Conservation (phyloP, 2,888 invertebrate genomes). For the Lamellibrachia columna region DNA sequence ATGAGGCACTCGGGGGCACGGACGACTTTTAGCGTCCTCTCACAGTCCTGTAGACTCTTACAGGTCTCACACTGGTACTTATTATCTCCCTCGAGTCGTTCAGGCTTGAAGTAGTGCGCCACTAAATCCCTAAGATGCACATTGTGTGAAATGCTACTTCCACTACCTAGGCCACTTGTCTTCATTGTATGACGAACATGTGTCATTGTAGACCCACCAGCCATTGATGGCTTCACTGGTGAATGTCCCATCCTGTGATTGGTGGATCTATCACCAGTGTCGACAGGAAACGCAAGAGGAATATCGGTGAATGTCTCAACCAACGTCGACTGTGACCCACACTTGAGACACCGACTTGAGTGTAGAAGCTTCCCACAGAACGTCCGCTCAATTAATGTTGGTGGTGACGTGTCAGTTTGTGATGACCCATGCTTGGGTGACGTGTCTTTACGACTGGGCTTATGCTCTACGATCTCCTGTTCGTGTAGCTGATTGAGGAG, state of each 20-base stretch:
- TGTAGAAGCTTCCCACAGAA: conserved; percentile 83
- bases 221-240: not conserved
- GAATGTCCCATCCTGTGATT: not conserved
- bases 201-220: not conserved
- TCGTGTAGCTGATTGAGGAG: conserved; percentile 80
- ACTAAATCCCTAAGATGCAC: conserved; percentile 70
- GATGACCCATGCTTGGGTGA: conserved; percentile 19
- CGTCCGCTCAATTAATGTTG: conserved; percentile 71
- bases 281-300: conserved; percentile 63
- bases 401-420: conserved; percentile 13
- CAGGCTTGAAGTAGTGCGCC: conserved; percentile 80
- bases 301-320: conserved; percentile 84
- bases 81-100: conserved; percentile 82
- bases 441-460: not conserved
- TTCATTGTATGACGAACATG: not conserved
- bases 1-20: conserved; percentile 82
- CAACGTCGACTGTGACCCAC: conserved; percentile 66
- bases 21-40: conserved; percentile 76
- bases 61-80: conserved; percentile 84
- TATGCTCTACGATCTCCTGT: conserved; percentile 70
- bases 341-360: conserved; percentile 74
- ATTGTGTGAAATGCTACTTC: not conserved
- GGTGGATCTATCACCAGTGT: conserved; percentile 23
- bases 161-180: conserved; percentile 17
- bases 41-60: conserved; percentile 79